Base-by-base conservation (phyloP, 2,888 invertebrate genomes). In the Amitus sp. region DNA sequence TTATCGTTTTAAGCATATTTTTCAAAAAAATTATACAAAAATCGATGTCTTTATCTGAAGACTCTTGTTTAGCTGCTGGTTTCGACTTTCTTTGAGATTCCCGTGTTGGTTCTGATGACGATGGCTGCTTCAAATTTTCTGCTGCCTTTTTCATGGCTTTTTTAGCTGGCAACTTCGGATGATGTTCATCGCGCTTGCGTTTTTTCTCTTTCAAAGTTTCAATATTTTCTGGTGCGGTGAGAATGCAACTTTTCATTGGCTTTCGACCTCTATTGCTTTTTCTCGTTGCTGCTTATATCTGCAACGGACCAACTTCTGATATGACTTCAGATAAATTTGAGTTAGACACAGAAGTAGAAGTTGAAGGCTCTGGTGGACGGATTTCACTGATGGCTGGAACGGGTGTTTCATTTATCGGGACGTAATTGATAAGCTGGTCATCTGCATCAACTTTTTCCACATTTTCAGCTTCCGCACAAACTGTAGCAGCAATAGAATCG, bases 1-100 rank as follows among this genome's bases (percentile, higher is more conserved):
- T 27, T 27, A 27, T 10, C n/a, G 28, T 46, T 46, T n/a, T 13
- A 12, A n/a, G 12, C 17, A 47, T 47, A 47, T 33, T 18, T 30
- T 47, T 47, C 33, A 30, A 33, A 34, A 30, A 47, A 12, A 47
- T 33, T 33, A 47, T 47, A 30, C 47, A 47, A 47, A 47, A 47
- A 47, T 47, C 47, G 1, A 6, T 33, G 17, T 33, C 47, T 47
- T 47, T 34, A 9, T 47, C 47, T 47, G 47, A 47, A 33, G 47
- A 15, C 15, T 30, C 28, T 47, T 47, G 10, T 23, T 33, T 47
- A 30, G 33, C 18, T 47, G 19, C 9, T 33, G 33, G 18, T 10
- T 47, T 47, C 18, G 30, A 9, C 10, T 47, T 47, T 30, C 47
- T 47, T 10, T 30, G 13, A 47, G 47, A 47, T 27, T 47, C 33